phyloP scores from a whole-genome alignment of 2,797 vertebrate species.

The Coluber constrictor region DNA sequence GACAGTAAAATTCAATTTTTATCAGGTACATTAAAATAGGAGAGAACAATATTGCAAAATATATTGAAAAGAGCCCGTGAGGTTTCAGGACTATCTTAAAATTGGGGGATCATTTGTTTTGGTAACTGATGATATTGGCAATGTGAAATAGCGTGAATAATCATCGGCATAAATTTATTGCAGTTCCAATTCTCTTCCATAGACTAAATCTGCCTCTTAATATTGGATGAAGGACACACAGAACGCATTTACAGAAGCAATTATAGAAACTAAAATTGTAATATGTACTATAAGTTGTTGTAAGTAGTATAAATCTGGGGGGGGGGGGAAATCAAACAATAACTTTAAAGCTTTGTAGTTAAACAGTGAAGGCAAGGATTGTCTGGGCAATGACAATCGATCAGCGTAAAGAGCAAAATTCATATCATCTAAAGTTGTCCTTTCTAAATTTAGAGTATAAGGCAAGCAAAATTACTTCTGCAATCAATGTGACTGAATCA shows the following conservation, averaged over 20 bases:
- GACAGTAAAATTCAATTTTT: not conserved
- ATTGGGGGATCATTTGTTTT: not conserved
- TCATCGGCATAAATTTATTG: not conserved
- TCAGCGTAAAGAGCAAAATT: not conserved
- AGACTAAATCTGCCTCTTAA: not conserved
- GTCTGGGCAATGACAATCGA: not conserved
- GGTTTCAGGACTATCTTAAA: not conserved
- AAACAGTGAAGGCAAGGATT: not conserved
- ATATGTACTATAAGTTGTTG: too few relatives aligned
- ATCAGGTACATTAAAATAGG: not conserved
- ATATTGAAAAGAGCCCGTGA: not conserved
- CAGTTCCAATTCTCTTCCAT: not conserved
- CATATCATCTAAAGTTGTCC: not conserved
- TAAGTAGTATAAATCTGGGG: not conserved
- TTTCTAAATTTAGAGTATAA: slow-evolving; percentile 5
- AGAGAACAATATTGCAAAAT: not conserved
- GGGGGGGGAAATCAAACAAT: not conserved
- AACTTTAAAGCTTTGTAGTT: not conserved
- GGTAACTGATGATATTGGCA: not conserved
- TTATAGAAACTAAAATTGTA: not conserved
- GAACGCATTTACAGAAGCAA: not conserved
- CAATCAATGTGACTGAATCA: slow-evolving; percentile 27
- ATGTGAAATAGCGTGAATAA: not conserved
- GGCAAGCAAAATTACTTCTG: not conserved
- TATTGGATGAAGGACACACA: not conserved